Base-by-base conservation (phyloP, 2,888 invertebrate species). In the Clusia tigrina region DNA sequence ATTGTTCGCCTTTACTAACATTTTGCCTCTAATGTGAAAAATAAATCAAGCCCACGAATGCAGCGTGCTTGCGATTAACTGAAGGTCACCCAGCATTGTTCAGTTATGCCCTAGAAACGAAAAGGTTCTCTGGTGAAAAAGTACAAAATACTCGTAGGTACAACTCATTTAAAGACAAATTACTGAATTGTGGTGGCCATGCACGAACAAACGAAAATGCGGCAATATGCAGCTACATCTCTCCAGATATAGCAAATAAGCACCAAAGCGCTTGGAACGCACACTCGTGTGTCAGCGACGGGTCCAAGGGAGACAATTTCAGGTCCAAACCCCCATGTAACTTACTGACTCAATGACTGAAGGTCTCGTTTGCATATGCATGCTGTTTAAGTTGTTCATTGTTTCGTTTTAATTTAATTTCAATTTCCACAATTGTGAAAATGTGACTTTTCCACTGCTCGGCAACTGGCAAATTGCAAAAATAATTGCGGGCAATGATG, bases 401-500 rank as follows among this genome's bases (percentile, higher is more conserved):
- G 54, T 59, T 63, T 63, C 55, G 18, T 62, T 59, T 55, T 54
- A 55, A n/a, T n/a, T n/a, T n/a, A n/a, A 57, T 60, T 63, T 60
- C 56, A 56, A 53, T 63, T 63, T 59, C 42, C 56, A 63, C 56
- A 60, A 56, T 63, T 60, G 54, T 62, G 58, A 53, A 60, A 63
- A 60, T 61, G 58, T 58, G 58, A 57, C 58, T 63, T 60, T 60
- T 53, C 55, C 61, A 24, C 10, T 55, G 52, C 17, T 60, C 54
- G 32, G n/a, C 42, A 10, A 42, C n/a, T 61, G 58, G 68, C 66
- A 69, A 68, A 67, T 61, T 73, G 67, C 67, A 70, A 67, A 73
- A 76, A 71, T 76, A 76, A 76, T 76, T 77, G 72, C 71, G 64
- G 74, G 67, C 77, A 70, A 61, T 64, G 65, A 38, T 61, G 54